phyloP scores from a whole-genome alignment of 2,113 vertebrate species.

The Anarhynchus alexandrinus region DNA sequence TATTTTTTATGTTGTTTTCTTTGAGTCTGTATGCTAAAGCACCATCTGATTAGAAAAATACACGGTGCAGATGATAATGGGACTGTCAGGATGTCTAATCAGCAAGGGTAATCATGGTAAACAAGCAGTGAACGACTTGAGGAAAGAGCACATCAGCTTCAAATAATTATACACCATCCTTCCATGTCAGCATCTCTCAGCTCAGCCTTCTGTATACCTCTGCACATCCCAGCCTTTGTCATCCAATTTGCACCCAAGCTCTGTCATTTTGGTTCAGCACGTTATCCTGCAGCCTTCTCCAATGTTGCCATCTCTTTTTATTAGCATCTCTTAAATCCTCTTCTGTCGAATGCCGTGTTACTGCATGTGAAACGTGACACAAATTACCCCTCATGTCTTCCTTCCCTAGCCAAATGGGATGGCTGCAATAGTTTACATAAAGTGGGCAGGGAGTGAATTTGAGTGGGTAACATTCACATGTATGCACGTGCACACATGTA shows the following conservation, averaged over 20 bases:
- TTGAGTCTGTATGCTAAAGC: neutral
- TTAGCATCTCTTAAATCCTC: slow-evolving; percentile 47
- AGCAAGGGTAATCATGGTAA: neutral
- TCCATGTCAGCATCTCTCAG: neutral
- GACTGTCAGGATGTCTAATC: slow-evolving; percentile 31
- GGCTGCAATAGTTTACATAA: neutral
- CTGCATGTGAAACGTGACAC: neutral
- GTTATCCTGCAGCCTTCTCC: neutral
- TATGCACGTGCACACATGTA: rapidly evolving
- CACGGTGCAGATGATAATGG: neutral
- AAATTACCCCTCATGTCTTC: neutral
- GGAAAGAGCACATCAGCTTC: neutral
- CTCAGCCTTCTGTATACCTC: neutral
- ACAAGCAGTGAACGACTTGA: neutral
- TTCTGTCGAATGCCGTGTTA: neutral
- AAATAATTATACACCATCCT: neutral
- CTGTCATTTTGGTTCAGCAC: neutral
- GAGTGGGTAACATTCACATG: neutral
- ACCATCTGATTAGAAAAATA: neutral
- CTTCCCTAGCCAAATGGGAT: neutral
- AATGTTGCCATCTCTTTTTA: neutral
- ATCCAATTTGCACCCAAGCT: neutral
- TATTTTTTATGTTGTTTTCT: neutral
- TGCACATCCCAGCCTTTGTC: neutral
- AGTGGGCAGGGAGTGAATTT: neutral